phyloP scores from a whole-genome alignment of 2,113 vertebrate genomes.

The Drymodes brunneopygia region DNA sequence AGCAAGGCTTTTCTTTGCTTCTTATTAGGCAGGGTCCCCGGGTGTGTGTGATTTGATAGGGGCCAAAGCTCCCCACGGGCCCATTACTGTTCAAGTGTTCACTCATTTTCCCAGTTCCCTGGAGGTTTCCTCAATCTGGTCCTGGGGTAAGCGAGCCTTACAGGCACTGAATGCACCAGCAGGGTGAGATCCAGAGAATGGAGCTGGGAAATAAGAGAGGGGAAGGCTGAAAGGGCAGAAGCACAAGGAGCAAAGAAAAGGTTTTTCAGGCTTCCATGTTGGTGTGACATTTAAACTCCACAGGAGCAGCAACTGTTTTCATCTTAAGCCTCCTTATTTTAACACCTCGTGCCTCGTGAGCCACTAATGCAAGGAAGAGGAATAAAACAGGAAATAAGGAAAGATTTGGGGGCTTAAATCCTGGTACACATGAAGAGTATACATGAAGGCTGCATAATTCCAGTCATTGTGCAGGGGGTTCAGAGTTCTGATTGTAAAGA shows the following conservation, averaged over 20 bases:
- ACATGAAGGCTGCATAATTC: background rate
- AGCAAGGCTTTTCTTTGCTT: conserved; percentile 41
- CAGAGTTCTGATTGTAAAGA: background rate
- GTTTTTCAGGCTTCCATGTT: conserved; percentile 33
- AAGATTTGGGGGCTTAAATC: background rate
- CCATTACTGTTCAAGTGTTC: conserved; percentile 36
- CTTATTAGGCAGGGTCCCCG: conserved; percentile 35
- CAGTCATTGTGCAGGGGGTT: background rate
- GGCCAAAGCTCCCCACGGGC: conserved; percentile 29
- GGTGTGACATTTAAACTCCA: conserved; percentile 74
- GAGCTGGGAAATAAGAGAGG: conserved; percentile 23
- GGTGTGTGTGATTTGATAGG: background rate
- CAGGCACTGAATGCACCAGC: conserved; percentile 50
- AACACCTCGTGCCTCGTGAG: background rate
- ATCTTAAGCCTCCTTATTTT: conserved; percentile 64
- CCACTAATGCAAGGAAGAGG: background rate
- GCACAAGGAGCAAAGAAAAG: conserved; percentile 63
- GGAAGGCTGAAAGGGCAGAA: conserved; percentile 68
- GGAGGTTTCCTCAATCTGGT: conserved; percentile 23
- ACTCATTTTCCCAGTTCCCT: conserved; percentile 31
- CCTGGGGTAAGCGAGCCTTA: conserved; percentile 52
- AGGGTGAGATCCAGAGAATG: conserved; percentile 64
- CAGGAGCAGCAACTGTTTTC: conserved; percentile 51
- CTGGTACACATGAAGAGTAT: background rate
- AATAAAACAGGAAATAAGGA: background rate